phyloP scores from a whole-genome alignment of 1,140 invertebrate species.

The Eumeta japonica region DNA sequence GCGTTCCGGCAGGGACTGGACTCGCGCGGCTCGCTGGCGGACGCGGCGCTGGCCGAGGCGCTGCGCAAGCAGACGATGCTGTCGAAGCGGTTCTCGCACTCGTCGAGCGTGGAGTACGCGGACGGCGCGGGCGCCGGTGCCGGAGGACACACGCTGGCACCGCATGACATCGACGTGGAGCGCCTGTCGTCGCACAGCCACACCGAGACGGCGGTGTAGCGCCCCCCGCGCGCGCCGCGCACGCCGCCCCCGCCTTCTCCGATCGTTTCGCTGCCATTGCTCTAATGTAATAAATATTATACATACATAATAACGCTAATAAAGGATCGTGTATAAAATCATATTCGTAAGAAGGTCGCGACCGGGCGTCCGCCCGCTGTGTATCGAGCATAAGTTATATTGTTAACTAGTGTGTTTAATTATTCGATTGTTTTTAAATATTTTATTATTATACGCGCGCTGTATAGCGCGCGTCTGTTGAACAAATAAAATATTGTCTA shows the following conservation, averaged over 20 bases:
- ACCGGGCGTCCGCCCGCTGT: slow-evolving; percentile 17
- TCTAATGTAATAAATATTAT: slow-evolving; percentile 23
- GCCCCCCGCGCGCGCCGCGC: slow-evolving; percentile 12
- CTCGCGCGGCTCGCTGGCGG: slow-evolving; percentile 88
- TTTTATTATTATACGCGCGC: slow-evolving; percentile 56
- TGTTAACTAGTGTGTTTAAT: slow-evolving; percentile 58
- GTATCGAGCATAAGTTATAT: slow-evolving; percentile 41
- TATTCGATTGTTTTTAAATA: slow-evolving; percentile 57
- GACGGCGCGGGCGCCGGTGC: slow-evolving; percentile 64
- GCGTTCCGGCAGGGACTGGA: slow-evolving; percentile 98
- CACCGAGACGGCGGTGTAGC: slow-evolving; percentile 88
- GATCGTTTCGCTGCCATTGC: slow-evolving; percentile 26
- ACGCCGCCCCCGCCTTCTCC: slow-evolving; percentile 18
- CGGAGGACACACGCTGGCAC: slow-evolving; percentile 80
- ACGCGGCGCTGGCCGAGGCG: slow-evolving; percentile 84
- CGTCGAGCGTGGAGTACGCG: slow-evolving; percentile 84
- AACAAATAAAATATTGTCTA: slow-evolving; percentile 57
- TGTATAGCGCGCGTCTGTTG: slow-evolving; percentile 51
- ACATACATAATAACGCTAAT: too few relatives aligned
- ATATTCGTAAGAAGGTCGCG: slow-evolving; percentile 30
- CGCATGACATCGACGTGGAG: slow-evolving; percentile 87
- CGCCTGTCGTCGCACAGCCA: slow-evolving; percentile 87
- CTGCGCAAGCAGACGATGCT: slow-evolving; percentile 88
- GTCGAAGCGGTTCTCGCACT: slow-evolving; percentile 85
- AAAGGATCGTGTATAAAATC: slow-evolving; percentile 35